Percentiles rank a stretch among this genome's conserved stretches.
These are phyloP conservation scores for Atta cephalotes DNA, from an alignment of 1,140 invertebrate species.

Conservation along the genomic window DNA sequence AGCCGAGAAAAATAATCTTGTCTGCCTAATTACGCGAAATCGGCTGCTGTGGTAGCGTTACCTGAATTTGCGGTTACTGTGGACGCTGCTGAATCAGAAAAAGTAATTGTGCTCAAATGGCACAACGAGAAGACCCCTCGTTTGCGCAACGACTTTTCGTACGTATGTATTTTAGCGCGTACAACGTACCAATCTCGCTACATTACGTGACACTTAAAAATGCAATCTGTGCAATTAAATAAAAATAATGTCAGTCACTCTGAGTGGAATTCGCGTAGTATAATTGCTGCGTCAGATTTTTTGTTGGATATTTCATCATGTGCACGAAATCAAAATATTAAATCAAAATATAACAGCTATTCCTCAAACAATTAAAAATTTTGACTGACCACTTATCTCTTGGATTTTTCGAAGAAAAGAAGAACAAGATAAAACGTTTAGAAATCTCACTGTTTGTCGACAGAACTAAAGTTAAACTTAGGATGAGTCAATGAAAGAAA, in stretches of 20 bases:
- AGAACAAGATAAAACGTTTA: not conserved
- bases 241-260: not conserved
- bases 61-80: slow-evolving; percentile 31
- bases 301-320: not conserved
- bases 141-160: not conserved
- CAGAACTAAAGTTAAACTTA: slow-evolving; percentile 3
- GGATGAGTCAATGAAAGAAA: not conserved
- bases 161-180: not conserved
- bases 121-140: not conserved
- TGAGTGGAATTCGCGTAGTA: not conserved
- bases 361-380: not conserved
- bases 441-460: slow-evolving; percentile 1
- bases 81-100: slow-evolving; percentile 60
- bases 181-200: not conserved
- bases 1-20: slow-evolving; percentile 28
- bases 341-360: not conserved
- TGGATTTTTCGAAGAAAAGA: not conserved
- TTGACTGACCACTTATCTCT: not conserved
- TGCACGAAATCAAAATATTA: not conserved
- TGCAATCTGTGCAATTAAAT: not conserved
- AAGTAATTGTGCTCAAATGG: slow-evolving; percentile 52
- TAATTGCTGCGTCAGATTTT: not conserved
- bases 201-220: slow-evolving; percentile 5
- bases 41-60: slow-evolving; percentile 25
- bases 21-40: slow-evolving; percentile 43